Evolutionary conservation across 2,113 vertebrate species (phyloP).

Genomic region (Australoheros scitulus): DNA sequence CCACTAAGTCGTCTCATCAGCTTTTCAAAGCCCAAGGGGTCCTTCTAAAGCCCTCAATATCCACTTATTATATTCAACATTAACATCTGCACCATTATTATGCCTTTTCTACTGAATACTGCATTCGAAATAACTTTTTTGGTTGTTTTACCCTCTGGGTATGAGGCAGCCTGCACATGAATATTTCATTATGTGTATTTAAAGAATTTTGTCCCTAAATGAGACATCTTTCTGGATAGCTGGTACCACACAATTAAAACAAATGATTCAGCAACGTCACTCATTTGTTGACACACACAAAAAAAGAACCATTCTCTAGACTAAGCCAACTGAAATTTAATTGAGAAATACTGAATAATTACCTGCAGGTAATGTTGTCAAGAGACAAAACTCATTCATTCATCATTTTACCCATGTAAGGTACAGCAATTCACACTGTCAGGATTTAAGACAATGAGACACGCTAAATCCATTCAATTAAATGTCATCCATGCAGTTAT

Average conservation of each 20-base stretch:
- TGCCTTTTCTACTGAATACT: conserved; percentile 21
- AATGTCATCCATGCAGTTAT: not conserved
- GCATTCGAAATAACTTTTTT: conserved; percentile 28
- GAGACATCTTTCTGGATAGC: conserved; percentile 45
- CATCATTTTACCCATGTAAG: not conserved
- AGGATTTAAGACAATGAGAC: not conserved
- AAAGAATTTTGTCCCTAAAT: conserved; percentile 55
- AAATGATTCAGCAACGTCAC: conserved; percentile 23
- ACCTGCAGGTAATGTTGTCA: conserved; percentile 9
- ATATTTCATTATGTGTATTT: conserved; percentile 63
- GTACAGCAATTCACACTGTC: not conserved
- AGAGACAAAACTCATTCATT: not conserved
- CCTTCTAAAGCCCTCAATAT: conserved; percentile 23
- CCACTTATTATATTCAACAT: conserved; percentile 54
- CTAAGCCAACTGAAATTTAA: not conserved
- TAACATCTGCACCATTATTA: conserved; percentile 45
- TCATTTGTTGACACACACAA: conserved; percentile 34
- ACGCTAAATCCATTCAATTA: not conserved
- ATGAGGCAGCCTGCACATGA: conserved; percentile 41
- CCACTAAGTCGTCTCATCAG: conserved; percentile 20
- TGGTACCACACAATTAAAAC: conserved; percentile 26
- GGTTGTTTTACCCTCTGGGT: conserved; percentile 40
- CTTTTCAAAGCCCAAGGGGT: conserved; percentile 38
- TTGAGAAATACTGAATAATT: not conserved
- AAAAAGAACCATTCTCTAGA: conserved; percentile 2